Conservation (phyloP, 1,140 invertebrate genomes). For the Manduca sexta region DNA sequence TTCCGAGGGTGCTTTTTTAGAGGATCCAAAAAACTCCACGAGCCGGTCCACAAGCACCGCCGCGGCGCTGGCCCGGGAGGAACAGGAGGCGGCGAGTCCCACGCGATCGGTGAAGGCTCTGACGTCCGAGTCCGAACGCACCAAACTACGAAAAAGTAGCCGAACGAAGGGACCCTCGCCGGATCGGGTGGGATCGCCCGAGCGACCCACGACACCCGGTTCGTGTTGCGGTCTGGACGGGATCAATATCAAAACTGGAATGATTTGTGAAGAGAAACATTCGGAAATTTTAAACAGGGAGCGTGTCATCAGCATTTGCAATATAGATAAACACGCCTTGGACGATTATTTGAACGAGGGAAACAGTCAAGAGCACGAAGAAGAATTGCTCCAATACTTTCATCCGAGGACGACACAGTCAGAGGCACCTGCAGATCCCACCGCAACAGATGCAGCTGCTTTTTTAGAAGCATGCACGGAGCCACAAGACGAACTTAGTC, state of each 20-base stretch:
- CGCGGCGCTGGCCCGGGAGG: constrained; percentile 68
- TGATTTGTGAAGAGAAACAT: constrained; percentile 68
- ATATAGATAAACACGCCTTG: constrained; percentile 84
- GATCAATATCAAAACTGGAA: constrained; percentile 59
- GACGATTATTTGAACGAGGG: constrained; percentile 86
- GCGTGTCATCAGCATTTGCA: constrained; percentile 79
- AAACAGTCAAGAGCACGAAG: constrained; percentile 86
- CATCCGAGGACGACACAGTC: constrained; percentile 72
- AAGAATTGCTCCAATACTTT: constrained; percentile 86
- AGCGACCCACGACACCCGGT: constrained; percentile 39
- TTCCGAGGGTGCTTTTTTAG: constrained; percentile 65
- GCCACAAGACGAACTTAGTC: constrained; percentile 62
- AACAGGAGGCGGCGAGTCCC: constrained; percentile 67
- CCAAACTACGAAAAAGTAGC: constrained; percentile 28
- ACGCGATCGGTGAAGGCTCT: constrained; percentile 55
- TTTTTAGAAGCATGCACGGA: constrained; percentile 67
- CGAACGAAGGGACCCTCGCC: constrained; percentile 32
- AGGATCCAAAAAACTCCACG: constrained; percentile 72
- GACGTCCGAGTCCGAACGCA: constrained; percentile 48
- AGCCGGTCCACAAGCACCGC: constrained; percentile 67
- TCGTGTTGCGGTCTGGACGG: constrained; percentile 63
- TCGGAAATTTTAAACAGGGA: constrained; percentile 73
- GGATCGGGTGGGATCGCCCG: constrained; percentile 28
- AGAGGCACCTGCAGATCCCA: constrained; percentile 19
- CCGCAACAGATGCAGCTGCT: constrained; percentile 29